These are phyloP conservation scores for Plagodis pulveraria DNA, from an alignment of 2,888 invertebrate genomes.

Conservation along the genomic window DNA sequence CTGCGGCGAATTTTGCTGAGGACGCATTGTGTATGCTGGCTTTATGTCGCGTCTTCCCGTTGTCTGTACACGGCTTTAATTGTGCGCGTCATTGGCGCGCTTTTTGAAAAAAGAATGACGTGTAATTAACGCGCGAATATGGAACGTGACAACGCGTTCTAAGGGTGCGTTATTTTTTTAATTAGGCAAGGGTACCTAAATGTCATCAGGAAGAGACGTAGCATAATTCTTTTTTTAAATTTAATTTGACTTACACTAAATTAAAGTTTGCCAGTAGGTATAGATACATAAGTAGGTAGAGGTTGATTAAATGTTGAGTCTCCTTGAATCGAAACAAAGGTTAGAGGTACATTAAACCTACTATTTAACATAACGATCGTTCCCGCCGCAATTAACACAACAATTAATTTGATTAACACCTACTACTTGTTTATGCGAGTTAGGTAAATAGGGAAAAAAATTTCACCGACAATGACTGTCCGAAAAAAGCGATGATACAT, in stretches of 20 bases:
- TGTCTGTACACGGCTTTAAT: slow-evolving; percentile 84
- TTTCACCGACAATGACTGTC: slow-evolving; percentile 81
- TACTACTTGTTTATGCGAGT: slow-evolving; percentile 59
- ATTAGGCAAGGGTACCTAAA: slow-evolving; percentile 66
- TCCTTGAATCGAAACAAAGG: slow-evolving; percentile 18
- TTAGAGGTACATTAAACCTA: slow-evolving; percentile 19
- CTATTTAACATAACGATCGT: slow-evolving; percentile 41
- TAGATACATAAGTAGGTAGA: neutral
- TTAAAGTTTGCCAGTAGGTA: neutral
- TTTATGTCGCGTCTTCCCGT: slow-evolving; percentile 83
- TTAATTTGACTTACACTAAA: neutral
- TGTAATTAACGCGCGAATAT: slow-evolving; percentile 85
- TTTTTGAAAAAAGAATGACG: slow-evolving; percentile 85
- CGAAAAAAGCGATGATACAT: slow-evolving; percentile 84
- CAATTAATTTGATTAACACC: slow-evolving; percentile 75
- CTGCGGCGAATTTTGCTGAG: slow-evolving; percentile 84
- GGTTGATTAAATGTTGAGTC: slow-evolving; percentile 23
- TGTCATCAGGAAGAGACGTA: slow-evolving; percentile 40
- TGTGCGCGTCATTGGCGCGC: slow-evolving; percentile 84
- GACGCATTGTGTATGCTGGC: slow-evolving; percentile 83
- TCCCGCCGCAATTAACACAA: slow-evolving; percentile 37
- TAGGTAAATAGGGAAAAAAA: slow-evolving; percentile 52
- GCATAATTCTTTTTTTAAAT: slow-evolving; percentile 31
- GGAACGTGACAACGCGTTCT: slow-evolving; percentile 84
- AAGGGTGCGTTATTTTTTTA: slow-evolving; percentile 78